These are phyloP conservation scores for Hydrocynus forskahlii DNA, from an alignment of 2,797 vertebrate genomes.

Conservation along the genomic window DNA sequence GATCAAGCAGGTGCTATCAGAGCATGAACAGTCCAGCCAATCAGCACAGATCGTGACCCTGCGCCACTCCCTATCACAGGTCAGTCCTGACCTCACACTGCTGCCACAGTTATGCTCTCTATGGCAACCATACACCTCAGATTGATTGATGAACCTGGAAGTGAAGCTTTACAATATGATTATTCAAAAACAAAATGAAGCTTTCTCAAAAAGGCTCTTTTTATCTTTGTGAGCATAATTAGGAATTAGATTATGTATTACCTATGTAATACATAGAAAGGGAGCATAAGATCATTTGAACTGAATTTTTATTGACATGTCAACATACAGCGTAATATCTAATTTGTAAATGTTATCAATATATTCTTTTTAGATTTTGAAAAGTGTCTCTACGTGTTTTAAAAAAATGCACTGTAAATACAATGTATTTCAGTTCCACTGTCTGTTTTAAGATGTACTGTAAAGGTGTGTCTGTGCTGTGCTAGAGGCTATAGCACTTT, in stretches of 20 bases:
- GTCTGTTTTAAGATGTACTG: not conserved
- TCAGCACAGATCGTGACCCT: conserved; percentile 89
- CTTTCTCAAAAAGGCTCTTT: too few relatives aligned
- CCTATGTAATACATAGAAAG: conserved; percentile 17
- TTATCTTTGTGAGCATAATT: conserved; percentile 62
- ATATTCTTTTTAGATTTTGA: not conserved
- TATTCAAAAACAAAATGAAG: not conserved
- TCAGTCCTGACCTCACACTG: conserved; percentile 63
- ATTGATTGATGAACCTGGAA: not conserved
- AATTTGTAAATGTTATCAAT: not conserved
- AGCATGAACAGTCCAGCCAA: conserved; percentile 90
- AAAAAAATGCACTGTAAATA: not conserved
- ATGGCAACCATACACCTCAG: not conserved
- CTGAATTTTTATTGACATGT: not conserved
- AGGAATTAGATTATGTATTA: conserved; percentile 52
- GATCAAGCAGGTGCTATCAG: conserved; percentile 93
- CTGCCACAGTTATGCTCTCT: not conserved
- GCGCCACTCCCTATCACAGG: conserved; percentile 96
- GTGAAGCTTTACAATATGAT: conserved; percentile 8
- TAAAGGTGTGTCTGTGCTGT: too few relatives aligned
- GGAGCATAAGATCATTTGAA: not conserved
- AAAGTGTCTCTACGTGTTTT: too few relatives aligned
- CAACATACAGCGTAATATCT: not conserved
- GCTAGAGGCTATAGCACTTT: not conserved
- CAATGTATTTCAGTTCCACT: not conserved